Conservation (phyloP, 2,113 vertebrate species). For the Oreotragus oreotragus region DNA sequence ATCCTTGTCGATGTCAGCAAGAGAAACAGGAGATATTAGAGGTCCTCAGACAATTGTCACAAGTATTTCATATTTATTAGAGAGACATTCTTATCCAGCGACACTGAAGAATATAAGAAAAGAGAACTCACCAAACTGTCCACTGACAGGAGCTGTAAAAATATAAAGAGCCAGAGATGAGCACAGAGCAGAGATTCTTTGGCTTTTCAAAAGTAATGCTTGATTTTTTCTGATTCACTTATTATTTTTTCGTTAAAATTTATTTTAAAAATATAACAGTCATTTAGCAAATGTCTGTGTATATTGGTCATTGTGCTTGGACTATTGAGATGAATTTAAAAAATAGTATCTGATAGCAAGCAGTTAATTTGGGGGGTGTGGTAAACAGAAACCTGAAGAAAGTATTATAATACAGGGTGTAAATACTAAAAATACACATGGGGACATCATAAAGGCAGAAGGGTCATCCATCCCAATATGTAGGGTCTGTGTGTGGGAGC, state of each 20-base stretch:
- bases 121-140: slow-evolving; percentile 48
- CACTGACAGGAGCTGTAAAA: slow-evolving; percentile 19
- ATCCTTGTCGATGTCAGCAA: neutral
- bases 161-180: neutral
- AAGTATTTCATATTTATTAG: neutral
- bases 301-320: neutral
- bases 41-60: neutral
- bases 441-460: neutral
- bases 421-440: neutral
- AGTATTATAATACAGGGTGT: neutral
- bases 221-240: neutral
- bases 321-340: neutral
- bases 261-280: neutral
- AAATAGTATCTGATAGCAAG: neutral
- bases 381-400: neutral
- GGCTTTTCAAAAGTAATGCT: neutral
- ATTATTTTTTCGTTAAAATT: neutral
- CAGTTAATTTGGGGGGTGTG: neutral
- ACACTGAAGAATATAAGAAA: neutral
- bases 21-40: neutral
- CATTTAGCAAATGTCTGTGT: neutral
- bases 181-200: neutral
- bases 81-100: neutral
- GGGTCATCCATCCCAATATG: neutral
- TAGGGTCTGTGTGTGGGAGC: neutral